Evolutionary conservation across 2,888 invertebrate genomes (phyloP).

Genomic region (Catocala fraxini): DNA sequence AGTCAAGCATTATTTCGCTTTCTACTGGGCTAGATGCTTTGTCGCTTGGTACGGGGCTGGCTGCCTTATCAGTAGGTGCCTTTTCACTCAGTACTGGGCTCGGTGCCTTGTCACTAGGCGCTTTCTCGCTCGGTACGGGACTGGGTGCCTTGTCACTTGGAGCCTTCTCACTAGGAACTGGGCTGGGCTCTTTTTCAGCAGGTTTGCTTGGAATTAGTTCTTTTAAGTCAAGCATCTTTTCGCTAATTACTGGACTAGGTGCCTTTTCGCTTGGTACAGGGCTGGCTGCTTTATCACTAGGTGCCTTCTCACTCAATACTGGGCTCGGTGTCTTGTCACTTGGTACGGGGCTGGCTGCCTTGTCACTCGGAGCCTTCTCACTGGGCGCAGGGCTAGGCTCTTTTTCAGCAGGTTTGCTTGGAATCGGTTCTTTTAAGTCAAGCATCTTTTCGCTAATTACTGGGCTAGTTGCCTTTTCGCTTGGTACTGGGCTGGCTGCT

Average conservation of each 20-base stretch:
- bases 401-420: conserved; percentile 10
- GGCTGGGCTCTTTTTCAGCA: conserved; percentile 9
- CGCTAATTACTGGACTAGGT: conserved; percentile 3
- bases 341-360: conserved; percentile 3
- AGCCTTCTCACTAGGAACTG: conserved; percentile 13
- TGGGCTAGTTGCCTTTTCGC: neutral
- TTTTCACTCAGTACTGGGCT: neutral
- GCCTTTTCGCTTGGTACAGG: neutral
- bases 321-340: conserved; percentile 6
- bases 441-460: no score
- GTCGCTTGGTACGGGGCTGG: neutral
- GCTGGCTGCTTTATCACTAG: neutral
- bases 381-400: neutral
- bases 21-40: neutral
- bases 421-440: neutral
- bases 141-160: neutral
- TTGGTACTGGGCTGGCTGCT: neutral
- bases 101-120: neutral
- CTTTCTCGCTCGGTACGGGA: neutral
- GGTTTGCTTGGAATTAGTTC: neutral
- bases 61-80: conserved; percentile 1
- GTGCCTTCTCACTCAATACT: neutral
- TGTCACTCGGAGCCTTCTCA: conserved; percentile 6
- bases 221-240: no score
- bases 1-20: conserved; percentile 3